Percentiles rank a stretch among this genome's conserved stretches.
These are phyloP conservation scores for Anoplophora glabripennis DNA, from an alignment of 1,140 invertebrate species.

Conservation along the genomic window DNA sequence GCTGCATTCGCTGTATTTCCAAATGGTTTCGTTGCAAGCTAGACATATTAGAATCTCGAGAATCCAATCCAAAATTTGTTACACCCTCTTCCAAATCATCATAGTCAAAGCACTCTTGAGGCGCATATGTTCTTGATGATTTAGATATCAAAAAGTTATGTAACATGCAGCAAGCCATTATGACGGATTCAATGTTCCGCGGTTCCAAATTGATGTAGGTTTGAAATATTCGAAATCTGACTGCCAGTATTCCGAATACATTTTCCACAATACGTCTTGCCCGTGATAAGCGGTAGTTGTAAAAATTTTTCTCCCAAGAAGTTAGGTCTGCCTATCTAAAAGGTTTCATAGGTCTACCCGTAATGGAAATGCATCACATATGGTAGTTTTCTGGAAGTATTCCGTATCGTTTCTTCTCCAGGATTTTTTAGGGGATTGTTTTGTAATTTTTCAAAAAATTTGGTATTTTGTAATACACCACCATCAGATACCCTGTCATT, in stretches of 20 bases:
- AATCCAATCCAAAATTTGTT: neutral
- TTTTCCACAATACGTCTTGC: slow-evolving; percentile 4
- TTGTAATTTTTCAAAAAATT: too few relatives aligned
- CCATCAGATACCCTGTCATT: too few relatives aligned
- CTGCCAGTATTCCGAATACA: slow-evolving; percentile 7
- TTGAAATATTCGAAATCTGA: slow-evolving; percentile 10
- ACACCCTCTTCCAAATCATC: neutral
- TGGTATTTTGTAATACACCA: too few relatives aligned
- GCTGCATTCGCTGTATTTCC: slow-evolving; percentile 2
- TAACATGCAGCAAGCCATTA: slow-evolving; percentile 3
- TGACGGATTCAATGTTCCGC: slow-evolving; percentile 2
- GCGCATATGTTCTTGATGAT: slow-evolving; percentile 1
- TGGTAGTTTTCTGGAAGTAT: too few relatives aligned
- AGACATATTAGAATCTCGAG: neutral
- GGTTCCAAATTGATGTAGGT: slow-evolving; percentile 9
- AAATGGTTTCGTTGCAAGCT: neutral
- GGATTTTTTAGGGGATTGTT: too few relatives aligned
- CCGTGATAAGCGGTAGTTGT: slow-evolving; percentile 10
- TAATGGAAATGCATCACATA: slow-evolving; percentile 51
- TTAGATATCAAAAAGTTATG: slow-evolving; percentile 13
- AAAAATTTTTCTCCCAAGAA: slow-evolving; percentile 11
- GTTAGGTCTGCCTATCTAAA: slow-evolving; percentile 28
- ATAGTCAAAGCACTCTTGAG: neutral
- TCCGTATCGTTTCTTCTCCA: too few relatives aligned
- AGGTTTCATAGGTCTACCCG: slow-evolving; percentile 44